Evolutionary conservation across 2,888 invertebrate species (phyloP).

Genomic region (Ophonus ardosiacus): DNA sequence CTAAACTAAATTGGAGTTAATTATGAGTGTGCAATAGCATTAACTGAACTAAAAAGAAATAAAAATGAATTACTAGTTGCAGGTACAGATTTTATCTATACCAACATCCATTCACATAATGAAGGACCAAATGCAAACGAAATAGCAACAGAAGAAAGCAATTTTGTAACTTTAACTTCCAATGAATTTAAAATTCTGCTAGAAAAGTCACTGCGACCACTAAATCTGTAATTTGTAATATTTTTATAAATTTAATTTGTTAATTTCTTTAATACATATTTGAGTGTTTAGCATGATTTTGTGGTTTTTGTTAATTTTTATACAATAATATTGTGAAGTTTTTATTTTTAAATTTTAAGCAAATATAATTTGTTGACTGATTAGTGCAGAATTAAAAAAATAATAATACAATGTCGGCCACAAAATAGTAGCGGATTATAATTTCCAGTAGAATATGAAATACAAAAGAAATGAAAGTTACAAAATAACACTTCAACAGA

Average conservation of each 20-base stretch:
- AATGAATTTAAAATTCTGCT: not conserved
- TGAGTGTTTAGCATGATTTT: too few relatives aligned
- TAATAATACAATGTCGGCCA: too few relatives aligned
- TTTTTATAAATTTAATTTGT: too few relatives aligned
- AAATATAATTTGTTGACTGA: not conserved
- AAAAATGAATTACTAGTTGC: constrained; percentile 28
- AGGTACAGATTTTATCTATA: constrained; percentile 54
- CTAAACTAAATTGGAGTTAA: constrained; percentile 30
- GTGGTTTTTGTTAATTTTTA: too few relatives aligned
- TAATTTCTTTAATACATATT: too few relatives aligned
- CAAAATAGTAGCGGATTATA: too few relatives aligned
- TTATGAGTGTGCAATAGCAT: constrained; percentile 24
- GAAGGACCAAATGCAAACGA: constrained; percentile 43
- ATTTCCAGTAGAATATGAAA: not conserved
- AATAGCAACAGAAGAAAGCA: constrained; percentile 37
- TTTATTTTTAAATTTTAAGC: not conserved
- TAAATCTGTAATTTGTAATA: too few relatives aligned
- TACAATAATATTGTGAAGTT: not conserved
- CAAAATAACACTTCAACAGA: constrained; percentile 6
- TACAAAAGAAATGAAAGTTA: not conserved
- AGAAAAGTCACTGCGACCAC: not conserved
- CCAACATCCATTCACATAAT: constrained; percentile 51
- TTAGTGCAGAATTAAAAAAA: too few relatives aligned
- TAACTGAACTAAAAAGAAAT: constrained; percentile 34
- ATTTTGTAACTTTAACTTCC: not conserved